Conservation (phyloP, 2,113 vertebrate genomes). For the Morphnarchus princeps region DNA sequence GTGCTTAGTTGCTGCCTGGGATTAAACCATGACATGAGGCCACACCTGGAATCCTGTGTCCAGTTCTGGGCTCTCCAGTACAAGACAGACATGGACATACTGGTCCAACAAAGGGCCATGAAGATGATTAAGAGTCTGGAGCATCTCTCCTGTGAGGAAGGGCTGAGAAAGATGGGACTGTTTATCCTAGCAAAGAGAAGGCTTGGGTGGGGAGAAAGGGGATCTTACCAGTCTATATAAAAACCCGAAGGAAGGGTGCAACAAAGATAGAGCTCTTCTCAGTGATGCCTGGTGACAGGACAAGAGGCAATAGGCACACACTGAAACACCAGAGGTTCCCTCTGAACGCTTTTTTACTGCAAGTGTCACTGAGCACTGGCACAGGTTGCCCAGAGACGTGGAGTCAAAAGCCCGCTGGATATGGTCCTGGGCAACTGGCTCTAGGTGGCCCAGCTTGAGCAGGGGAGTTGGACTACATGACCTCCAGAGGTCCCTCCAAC, state of each 20-base stretch:
- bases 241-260: background rate
- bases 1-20: too few relatives aligned
- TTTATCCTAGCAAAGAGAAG: background rate
- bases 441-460: background rate
- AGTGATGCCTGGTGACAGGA: background rate
- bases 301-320: background rate
- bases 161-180: background rate
- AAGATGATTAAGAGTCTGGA: background rate
- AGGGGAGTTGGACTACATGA: background rate
- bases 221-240: background rate
- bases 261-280: background rate
- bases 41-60: background rate
- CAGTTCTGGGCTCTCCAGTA: background rate
- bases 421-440: background rate
- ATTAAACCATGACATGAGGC: background rate
- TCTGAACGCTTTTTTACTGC: background rate
- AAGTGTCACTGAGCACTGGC: background rate
- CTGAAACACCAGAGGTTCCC: background rate
- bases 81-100: background rate
- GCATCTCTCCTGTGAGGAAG: background rate
- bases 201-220: accelerated
- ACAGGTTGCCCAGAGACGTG: background rate
- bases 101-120: background rate
- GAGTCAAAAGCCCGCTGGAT: background rate
- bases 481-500: background rate